Conservation (phyloP, 2,113 vertebrate genomes). For the Melospiza melodia region DNA sequence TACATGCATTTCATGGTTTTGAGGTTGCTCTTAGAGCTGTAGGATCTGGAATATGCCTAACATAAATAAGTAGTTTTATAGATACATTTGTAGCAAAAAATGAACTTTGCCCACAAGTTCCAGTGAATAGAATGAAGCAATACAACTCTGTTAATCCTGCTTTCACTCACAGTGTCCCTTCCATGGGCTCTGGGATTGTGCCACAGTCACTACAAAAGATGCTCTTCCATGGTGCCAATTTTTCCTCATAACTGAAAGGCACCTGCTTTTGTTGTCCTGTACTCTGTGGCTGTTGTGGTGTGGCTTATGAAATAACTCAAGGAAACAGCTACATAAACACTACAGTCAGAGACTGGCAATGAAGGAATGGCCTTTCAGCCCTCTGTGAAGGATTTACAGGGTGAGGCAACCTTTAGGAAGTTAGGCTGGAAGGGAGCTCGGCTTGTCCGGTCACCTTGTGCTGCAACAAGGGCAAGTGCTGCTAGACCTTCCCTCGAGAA, state of each 20-base stretch:
- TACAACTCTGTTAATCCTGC: not conserved
- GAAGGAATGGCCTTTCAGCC: not conserved
- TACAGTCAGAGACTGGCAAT: not conserved
- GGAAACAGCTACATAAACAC: not conserved
- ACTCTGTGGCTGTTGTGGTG: not conserved
- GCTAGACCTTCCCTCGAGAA: not conserved
- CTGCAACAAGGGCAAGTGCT: fast-evolving
- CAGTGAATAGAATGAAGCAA: not conserved
- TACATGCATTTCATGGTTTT: not conserved
- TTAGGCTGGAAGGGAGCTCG: not conserved
- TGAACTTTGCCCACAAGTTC: not conserved
- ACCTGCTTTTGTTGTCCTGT: not conserved
- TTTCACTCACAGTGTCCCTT: not conserved
- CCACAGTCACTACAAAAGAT: not conserved
- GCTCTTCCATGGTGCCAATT: not conserved
- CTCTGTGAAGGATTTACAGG: not conserved
- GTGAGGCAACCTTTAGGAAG: not conserved
- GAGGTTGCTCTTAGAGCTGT: not conserved
- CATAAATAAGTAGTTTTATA: not conserved
- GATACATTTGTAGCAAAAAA: not conserved
- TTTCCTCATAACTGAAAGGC: not conserved
- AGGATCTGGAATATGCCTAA: not conserved
- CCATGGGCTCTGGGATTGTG: not conserved
- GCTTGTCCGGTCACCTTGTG: fast-evolving
- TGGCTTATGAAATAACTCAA: not conserved